A percentile compares a stretch with the other conserved stretches of the same genome.
phyloP scores from a whole-genome alignment of 2,888 invertebrate species.

The Ichneumoninae sp. region DNA sequence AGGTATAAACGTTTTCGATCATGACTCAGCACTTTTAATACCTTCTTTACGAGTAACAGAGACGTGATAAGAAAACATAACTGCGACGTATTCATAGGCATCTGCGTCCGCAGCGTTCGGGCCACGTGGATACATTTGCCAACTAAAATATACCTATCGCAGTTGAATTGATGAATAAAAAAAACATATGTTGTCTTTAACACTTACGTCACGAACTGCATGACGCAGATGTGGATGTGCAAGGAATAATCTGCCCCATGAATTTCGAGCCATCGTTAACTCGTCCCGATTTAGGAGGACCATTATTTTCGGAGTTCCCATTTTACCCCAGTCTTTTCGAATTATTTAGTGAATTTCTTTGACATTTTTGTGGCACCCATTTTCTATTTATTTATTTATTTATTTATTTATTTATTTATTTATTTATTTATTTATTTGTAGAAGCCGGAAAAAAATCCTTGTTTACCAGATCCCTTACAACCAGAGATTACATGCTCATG shows the following conservation, averaged over 20 bases:
- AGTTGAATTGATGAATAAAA: not conserved
- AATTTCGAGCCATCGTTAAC: not conserved
- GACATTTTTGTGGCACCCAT: too few species aligned
- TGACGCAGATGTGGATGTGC: not conserved
- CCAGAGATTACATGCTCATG: too few species aligned
- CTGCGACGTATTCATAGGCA: not conserved
- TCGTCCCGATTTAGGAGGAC: not conserved
- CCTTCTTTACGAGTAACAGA: not conserved
- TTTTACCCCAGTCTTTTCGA: too few species aligned
- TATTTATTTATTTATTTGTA: too few species aligned
- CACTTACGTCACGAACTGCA: slow-evolving; percentile 1
- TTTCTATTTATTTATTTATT: too few species aligned
- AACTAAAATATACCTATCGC: slow-evolving; percentile 3
- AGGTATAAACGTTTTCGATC: slow-evolving; percentile 13
- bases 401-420: too few species aligned
- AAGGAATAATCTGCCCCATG: not conserved
- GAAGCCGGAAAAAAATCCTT: too few species aligned
- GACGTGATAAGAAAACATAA: not conserved
- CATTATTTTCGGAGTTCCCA: too few species aligned
- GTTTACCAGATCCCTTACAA: too few species aligned
- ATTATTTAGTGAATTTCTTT: too few species aligned
- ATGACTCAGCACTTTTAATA: slow-evolving; percentile 28
- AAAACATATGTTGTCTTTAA: not conserved
- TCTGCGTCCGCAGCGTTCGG: not conserved
- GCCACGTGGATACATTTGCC: not conserved